phyloP scores from a whole-genome alignment of 2,888 invertebrate species.

The Caenorhabditis afra region DNA sequence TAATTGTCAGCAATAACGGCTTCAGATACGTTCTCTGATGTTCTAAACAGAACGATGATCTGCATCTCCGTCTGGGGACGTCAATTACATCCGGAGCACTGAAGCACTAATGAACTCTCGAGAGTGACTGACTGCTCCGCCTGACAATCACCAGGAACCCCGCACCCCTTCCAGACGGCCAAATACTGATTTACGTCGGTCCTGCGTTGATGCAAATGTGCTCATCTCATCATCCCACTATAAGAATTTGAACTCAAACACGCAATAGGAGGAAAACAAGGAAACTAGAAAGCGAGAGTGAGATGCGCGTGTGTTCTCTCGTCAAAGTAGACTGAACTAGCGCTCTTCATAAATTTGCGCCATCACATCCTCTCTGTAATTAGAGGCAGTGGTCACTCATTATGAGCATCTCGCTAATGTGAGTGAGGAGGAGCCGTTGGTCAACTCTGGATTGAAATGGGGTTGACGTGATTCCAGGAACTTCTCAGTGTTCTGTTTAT shows the following conservation, averaged over 20 bases:
- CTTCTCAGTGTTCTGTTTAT: slow-evolving; percentile 22
- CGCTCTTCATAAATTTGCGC: slow-evolving; percentile 16
- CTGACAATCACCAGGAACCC: too few relatives aligned
- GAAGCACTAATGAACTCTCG: slow-evolving; percentile 37
- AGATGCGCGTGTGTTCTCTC: slow-evolving; percentile 12
- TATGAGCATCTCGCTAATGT: slow-evolving; percentile 26
- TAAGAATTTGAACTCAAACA: slow-evolving; percentile 39
- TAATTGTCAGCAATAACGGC: background rate
- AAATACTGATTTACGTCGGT: background rate
- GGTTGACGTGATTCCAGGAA: slow-evolving; percentile 25
- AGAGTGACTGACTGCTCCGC: background rate
- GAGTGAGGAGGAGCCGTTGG: background rate
- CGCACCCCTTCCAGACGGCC: background rate
- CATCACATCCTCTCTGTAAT: slow-evolving; percentile 45
- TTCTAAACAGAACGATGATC: slow-evolving; percentile 16
- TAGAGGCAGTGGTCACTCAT: slow-evolving; percentile 44
- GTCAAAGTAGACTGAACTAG: slow-evolving; percentile 32
- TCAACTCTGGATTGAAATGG: background rate
- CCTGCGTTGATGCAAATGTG: slow-evolving; percentile 11
- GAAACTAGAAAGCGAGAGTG: background rate
- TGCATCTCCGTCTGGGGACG: slow-evolving; percentile 26
- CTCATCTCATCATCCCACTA: slow-evolving; percentile 38
- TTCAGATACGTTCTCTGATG: slow-evolving; percentile 22
- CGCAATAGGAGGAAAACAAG: slow-evolving; percentile 24
- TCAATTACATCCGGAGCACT: slow-evolving; percentile 33